Conservation (phyloP, 2,113 vertebrate genomes). For the Rhadina sibilatrix region DNA sequence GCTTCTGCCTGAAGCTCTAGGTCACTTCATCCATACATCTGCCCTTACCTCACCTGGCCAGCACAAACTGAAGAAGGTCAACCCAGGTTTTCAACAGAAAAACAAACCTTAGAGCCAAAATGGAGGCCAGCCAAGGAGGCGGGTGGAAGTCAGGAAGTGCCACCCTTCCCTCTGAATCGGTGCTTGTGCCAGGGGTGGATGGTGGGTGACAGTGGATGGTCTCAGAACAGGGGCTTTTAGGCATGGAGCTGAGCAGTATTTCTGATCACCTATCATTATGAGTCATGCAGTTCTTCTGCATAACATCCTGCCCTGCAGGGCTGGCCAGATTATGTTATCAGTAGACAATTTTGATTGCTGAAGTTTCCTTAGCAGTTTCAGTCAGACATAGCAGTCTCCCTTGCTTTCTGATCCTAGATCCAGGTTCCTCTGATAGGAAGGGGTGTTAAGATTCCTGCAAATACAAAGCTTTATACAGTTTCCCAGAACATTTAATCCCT, state of each 20-base stretch:
- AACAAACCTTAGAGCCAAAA: background rate
- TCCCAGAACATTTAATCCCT: background rate
- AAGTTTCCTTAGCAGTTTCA: background rate
- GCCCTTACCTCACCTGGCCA: background rate
- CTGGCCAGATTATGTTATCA: background rate
- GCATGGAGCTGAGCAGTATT: background rate
- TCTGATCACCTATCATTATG: background rate
- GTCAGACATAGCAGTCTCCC: background rate
- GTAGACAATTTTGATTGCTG: background rate
- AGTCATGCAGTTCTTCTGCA: background rate
- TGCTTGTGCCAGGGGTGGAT: rapidly evolving
- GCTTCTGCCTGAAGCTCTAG: background rate
- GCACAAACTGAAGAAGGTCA: background rate
- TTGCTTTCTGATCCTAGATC: background rate
- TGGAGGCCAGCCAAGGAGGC: background rate
- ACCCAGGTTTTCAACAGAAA: background rate
- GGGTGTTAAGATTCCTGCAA: background rate
- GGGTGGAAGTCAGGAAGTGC: background rate
- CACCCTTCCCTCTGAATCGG: background rate
- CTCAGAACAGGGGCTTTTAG: background rate
- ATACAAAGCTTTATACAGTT: background rate
- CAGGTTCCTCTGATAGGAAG: background rate
- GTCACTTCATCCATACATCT: background rate
- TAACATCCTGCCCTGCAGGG: background rate
- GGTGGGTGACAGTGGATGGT: background rate